phyloP scores from a whole-genome alignment of 2,113 vertebrate genomes.

The Xiphophorus hellerii region DNA sequence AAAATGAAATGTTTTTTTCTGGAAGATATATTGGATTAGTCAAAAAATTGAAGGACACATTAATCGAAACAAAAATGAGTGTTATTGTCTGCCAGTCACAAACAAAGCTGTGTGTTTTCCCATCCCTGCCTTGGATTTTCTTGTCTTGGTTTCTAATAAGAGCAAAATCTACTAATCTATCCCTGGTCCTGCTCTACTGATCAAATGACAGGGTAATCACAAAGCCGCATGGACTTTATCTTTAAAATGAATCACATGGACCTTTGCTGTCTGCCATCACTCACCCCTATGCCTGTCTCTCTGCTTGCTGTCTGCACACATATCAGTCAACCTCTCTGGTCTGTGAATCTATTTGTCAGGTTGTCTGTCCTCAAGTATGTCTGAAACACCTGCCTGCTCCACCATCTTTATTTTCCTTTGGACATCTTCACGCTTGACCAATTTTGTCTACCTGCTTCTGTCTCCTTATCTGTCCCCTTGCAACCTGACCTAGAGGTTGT shows the following conservation, averaged over 20 bases:
- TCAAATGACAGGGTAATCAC: slow-evolving; percentile 64
- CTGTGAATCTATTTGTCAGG: slow-evolving; percentile 18
- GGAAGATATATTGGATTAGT: neutral
- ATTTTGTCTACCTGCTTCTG: slow-evolving; percentile 54
- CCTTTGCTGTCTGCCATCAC: slow-evolving; percentile 52
- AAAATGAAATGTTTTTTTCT: neutral
- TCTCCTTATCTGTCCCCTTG: slow-evolving; percentile 45
- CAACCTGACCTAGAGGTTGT: slow-evolving; percentile 65
- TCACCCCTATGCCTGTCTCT: slow-evolving; percentile 39
- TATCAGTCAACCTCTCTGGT: neutral
- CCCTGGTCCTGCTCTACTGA: slow-evolving; percentile 32
- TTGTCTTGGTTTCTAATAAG: slow-evolving; percentile 66
- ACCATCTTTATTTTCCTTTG: slow-evolving; percentile 27
- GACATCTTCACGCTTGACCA: slow-evolving; percentile 40
- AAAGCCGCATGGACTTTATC: slow-evolving; percentile 51
- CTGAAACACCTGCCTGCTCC: slow-evolving; percentile 35
- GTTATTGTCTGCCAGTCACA: neutral
- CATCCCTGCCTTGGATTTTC: slow-evolving; percentile 52
- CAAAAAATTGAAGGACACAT: neutral
- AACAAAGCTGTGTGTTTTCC: slow-evolving; percentile 39
- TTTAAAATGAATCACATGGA: slow-evolving; percentile 53
- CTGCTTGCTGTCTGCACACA: slow-evolving; percentile 31
- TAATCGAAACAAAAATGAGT: neutral
- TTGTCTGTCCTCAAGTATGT: slow-evolving; percentile 41
- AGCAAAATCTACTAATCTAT: slow-evolving; percentile 37